Percentiles rank a stretch among this genome's conserved stretches.
phyloP scores from a whole-genome alignment of 2,113 vertebrate species.

The Amia ocellicauda region DNA sequence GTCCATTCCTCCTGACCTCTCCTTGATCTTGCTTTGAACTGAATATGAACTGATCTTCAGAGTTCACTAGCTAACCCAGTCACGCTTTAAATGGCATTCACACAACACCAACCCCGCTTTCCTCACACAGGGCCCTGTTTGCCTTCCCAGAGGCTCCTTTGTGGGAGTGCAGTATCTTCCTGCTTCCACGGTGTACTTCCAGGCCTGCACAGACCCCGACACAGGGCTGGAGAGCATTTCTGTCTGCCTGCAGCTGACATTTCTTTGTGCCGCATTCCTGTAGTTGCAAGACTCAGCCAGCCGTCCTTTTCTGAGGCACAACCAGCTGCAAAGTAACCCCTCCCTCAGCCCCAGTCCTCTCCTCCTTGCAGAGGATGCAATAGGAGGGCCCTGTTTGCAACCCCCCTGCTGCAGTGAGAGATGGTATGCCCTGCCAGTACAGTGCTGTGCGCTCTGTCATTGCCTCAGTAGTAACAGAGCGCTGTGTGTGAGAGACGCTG shows the following conservation, averaged over 20 bases:
- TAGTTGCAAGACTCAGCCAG: conserved; percentile 38
- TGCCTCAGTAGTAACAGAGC: conserved; percentile 63
- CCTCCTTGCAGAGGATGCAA: conserved; percentile 31
- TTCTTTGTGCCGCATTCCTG: conserved; percentile 38
- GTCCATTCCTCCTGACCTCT: no score
- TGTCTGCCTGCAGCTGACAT: background rate
- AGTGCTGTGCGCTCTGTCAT: conserved; percentile 54
- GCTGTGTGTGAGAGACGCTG: conserved; percentile 29
- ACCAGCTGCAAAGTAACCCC: conserved; percentile 41
- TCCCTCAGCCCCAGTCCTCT: conserved; percentile 12
- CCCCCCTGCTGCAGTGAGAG: conserved; percentile 47
- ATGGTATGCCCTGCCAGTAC: conserved; percentile 60
- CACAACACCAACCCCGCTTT: no score
- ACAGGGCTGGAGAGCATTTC: background rate
- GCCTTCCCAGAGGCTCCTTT: conserved; percentile 3
- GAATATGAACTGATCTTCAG: no score
- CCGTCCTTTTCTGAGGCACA: conserved; percentile 49
- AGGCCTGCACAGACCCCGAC: background rate
- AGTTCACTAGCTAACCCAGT: no score
- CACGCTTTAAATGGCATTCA: no score
- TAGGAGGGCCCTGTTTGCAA: conserved; percentile 43
- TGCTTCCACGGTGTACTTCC: no score
- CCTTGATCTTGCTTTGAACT: no score
- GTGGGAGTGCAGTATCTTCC: conserved; percentile 11
- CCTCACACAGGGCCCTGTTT: no score